A percentile compares a stretch with the other conserved stretches of the same genome.
phyloP scores from a whole-genome alignment of 2,113 vertebrate species.

The Pongo pygmaeus region DNA sequence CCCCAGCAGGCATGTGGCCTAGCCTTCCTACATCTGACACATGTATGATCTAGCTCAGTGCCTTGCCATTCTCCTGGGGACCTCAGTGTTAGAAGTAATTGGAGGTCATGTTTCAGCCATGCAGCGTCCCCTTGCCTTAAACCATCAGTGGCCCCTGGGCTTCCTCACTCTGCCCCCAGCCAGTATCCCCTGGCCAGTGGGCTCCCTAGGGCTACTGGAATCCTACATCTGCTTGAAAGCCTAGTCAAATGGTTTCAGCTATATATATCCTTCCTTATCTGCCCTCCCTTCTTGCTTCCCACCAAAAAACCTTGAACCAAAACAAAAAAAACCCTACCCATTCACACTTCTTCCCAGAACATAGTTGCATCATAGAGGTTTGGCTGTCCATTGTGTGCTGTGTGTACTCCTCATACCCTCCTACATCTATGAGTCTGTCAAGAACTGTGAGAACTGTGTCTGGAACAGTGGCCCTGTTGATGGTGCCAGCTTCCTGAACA shows the following conservation, averaged over 20 bases:
- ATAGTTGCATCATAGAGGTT: not conserved
- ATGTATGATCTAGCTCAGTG: not conserved
- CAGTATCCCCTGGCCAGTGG: not conserved
- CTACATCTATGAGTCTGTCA: slow-evolving; percentile 42
- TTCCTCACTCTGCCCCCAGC: not conserved
- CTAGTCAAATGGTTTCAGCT: not conserved
- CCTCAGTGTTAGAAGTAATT: not conserved
- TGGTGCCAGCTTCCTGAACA: slow-evolving; percentile 49
- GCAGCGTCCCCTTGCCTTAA: not conserved
- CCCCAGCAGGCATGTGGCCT: not conserved
- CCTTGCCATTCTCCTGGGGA: not conserved
- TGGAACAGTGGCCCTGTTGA: slow-evolving; percentile 30
- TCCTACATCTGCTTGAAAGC: not conserved
- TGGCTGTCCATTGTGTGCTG: slow-evolving; percentile 14
- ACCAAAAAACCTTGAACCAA: not conserved
- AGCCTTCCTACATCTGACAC: not conserved
- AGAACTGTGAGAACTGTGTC: slow-evolving; percentile 37
- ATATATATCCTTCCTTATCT: not conserved
- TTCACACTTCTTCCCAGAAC: not conserved
- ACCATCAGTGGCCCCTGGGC: not conserved
- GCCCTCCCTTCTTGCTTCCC: not conserved
- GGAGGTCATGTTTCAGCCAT: not conserved
- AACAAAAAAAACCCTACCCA: not conserved
- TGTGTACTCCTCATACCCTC: not conserved
- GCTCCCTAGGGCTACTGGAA: not conserved